Evolutionary conservation across 2,888 invertebrate genomes (phyloP).

Genomic region (Helicoverpa assulta): DNA sequence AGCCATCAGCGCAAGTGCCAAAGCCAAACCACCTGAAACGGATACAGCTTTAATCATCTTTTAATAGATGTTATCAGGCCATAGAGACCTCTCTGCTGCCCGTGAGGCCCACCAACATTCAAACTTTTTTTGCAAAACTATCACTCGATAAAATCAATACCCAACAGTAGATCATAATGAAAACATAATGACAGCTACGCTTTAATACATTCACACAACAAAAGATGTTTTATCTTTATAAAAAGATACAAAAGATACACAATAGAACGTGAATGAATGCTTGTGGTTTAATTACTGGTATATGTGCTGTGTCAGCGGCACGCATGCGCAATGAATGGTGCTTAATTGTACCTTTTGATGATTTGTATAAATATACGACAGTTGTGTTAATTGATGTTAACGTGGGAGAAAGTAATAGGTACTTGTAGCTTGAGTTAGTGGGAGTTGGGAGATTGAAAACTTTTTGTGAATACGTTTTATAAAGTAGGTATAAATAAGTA

Average conservation of each 20-base stretch:
- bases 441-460: constrained; percentile 2
- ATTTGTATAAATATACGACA: constrained; percentile 54
- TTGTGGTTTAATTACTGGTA: constrained; percentile 56
- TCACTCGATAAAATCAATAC: constrained; percentile 26
- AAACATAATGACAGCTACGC: constrained; percentile 21
- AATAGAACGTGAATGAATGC: constrained; percentile 61
- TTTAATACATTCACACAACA: constrained; percentile 43
- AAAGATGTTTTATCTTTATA: constrained; percentile 57
- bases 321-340: constrained; percentile 56
- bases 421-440: neutral
- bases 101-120: neutral
- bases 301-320: constrained; percentile 58
- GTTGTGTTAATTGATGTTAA: constrained; percentile 42
- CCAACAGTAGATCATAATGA: constrained; percentile 27
- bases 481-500: no score
- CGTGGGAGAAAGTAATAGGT: constrained; percentile 46
- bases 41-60: no score
- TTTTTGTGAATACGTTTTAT: constrained; percentile 16
- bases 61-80: no score
- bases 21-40: no score
- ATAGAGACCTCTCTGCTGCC: no score
- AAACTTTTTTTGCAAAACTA: constrained; percentile 3
- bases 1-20: no score
- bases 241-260: constrained; percentile 55
- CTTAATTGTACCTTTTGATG: constrained; percentile 58